A percentile compares a stretch with the other conserved stretches of the same genome.
phyloP scores from a whole-genome alignment of 1,140 invertebrate species.

The Lepidostoma basale region DNA sequence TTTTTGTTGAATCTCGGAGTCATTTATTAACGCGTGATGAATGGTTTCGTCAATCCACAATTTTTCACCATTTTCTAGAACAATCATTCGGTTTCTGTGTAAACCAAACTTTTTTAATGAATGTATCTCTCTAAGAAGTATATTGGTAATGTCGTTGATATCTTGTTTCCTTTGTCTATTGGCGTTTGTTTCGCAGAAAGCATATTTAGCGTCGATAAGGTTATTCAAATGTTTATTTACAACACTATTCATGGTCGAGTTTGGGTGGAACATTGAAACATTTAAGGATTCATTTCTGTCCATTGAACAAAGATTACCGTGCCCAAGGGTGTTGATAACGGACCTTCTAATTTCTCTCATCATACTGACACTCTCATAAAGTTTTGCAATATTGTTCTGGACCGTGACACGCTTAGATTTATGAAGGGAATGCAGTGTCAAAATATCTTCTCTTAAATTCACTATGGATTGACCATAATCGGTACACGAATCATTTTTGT shows the following conservation, averaged over 20 bases:
- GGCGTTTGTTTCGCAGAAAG: slow-evolving; percentile 12
- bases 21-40: not conserved
- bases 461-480: slow-evolving; percentile 8
- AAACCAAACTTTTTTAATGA: slow-evolving; percentile 6
- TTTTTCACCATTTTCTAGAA: slow-evolving; percentile 21
- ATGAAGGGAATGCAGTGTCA: not conserved
- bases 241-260: slow-evolving; percentile 7
- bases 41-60: slow-evolving; percentile 16
- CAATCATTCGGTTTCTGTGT: slow-evolving; percentile 16
- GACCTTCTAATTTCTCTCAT: slow-evolving; percentile 17
- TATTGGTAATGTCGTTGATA: not conserved
- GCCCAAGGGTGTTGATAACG: not conserved
- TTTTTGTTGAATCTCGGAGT: slow-evolving; percentile 2
- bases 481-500: not conserved
- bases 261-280: slow-evolving; percentile 5
- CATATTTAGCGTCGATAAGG: slow-evolving; percentile 8
- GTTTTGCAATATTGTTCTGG: slow-evolving; percentile 7
- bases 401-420: not conserved
- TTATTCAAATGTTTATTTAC: not conserved
- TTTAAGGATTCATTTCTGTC: slow-evolving; percentile 12
- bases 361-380: slow-evolving; percentile 4
- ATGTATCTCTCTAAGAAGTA: slow-evolving; percentile 15
- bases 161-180: slow-evolving; percentile 16
- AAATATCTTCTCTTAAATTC: slow-evolving; percentile 18
- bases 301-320: not conserved